Evolutionary conservation across 2,113 vertebrate species (phyloP), one percentile per base, ranked within the genome.

Genomic region (Indicator indicator): DNA sequence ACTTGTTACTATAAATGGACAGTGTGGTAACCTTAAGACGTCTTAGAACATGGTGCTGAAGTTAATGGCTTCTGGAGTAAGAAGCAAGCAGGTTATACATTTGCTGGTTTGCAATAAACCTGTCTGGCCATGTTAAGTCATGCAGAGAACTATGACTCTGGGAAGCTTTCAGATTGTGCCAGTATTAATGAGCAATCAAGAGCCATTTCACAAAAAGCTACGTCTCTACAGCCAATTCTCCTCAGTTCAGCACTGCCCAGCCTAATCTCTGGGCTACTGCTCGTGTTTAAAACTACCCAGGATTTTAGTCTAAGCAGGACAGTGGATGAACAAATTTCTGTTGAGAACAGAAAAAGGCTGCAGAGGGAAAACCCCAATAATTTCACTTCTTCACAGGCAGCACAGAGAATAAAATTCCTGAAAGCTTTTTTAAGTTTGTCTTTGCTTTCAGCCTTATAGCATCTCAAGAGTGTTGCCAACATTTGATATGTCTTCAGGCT

Each of bases 91-190:
- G 69, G 91, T 86, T 97, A 81, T 58, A 85, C 48, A 33, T 91
- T 77, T 94, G 72, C 60, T 77, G 52, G 72, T 68, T 89, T 95
- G 52, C 95, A 95, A 95, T 95, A 94, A 93, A 78, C 56, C 28
- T 68, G 74, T 42, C 59, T 73, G 81, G 69, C 87, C 64, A 18
- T 83, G 88, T 91, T 86, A 95, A 86, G 58, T 93, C 94, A 95
- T 75, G 87, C 36, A 72, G 48, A 69, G 91, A 86, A 74, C 94
- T 68, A 77, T 33, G 91, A 58, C 23, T 80, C 68, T 64, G 18
- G 58, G 40, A 62, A 88, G 69, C 36, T 78, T 95, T 81, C 36
- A 26, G 76, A 89, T 62, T 74, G 58, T 74, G 69, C 32, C 48
- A 69, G 26, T 58, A 48, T 44, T 63, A 62, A 62, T 2, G 3